phyloP scores from a whole-genome alignment of 2,113 vertebrate genomes.

The Ondatra zibethicus region DNA sequence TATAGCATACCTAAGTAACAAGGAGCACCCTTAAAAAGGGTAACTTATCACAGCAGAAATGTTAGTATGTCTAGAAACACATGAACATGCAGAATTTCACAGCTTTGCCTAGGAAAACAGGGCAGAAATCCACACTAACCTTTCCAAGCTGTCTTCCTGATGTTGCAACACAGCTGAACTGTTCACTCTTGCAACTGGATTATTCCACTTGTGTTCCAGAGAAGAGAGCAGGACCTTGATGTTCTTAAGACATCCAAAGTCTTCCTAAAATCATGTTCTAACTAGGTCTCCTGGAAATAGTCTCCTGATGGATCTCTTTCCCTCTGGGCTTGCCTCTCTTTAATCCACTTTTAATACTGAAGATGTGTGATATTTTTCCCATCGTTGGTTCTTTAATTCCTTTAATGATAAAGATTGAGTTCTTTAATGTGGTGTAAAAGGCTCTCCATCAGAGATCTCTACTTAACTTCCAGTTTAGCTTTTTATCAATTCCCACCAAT shows the following conservation, averaged over 20 bases:
- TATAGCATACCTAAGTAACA: not conserved
- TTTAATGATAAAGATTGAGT: conserved; percentile 44
- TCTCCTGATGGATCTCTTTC: not conserved
- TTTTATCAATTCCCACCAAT: not conserved
- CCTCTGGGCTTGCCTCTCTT: not conserved
- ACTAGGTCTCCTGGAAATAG: conserved; percentile 30
- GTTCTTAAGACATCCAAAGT: conserved; percentile 4
- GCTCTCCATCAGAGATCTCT: not conserved
- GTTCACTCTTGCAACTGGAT: not conserved
- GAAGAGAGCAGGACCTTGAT: not conserved
- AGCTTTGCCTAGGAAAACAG: not conserved
- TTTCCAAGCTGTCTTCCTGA: conserved; percentile 10
- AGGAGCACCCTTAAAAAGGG: not conserved
- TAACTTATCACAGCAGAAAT: not conserved
- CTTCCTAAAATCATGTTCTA: conserved; percentile 52
- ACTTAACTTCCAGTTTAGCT: conserved; percentile 23
- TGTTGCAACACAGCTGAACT: not conserved
- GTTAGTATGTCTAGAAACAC: conserved; percentile 3
- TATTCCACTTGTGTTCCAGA: conserved; percentile 21
- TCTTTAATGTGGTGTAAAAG: not conserved
- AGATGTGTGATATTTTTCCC: not conserved
- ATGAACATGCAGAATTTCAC: not conserved
- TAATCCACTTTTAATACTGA: not conserved
- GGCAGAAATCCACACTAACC: not conserved
- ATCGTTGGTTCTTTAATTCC: not conserved